Base-by-base conservation (phyloP, 1,140 invertebrate species). In the Hyphantria cunea region DNA sequence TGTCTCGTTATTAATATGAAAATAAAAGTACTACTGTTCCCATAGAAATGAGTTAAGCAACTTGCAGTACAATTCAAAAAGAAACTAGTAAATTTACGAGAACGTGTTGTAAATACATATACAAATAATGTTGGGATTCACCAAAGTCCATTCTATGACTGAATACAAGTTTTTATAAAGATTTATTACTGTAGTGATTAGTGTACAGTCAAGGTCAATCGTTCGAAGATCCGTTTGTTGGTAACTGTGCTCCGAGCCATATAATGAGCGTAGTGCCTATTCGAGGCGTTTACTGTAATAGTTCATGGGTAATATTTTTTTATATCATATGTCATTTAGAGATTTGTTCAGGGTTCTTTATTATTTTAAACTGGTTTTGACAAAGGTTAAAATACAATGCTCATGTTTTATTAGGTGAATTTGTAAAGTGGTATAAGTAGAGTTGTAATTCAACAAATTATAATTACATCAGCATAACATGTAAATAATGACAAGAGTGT, bases 181-280 rank as follows among this genome's bases (percentile, higher is more conserved):
- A 56, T 48, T 31, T 44, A 45, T n/a, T 14, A 49, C 33, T 37
- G 32, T 31, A 39, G 34, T 48, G 44, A 58, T 58, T 49, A 60
- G 48, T 25, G 32, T 34, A 45, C 13, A 53, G 41, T 25, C 41
- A 60, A 62, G 59, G 59, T 62, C 50, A 53, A 45, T 34, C 50
- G 14, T 48, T 49, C 45, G 55, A 58, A 58, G 55, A 58, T 58
- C 55, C 55, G 55, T 58, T 58, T 58, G 33, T n/a, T 48, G 47
- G 55, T 25, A 7, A 58, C 31, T 13, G 32, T 37, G 45, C 11
- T 15, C 47, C 33, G 14, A 45, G 58, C 12, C 12, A 17, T 17
- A 17, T 37, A 44, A 58, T 48, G 17, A 44, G 37, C 15, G 39
- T 17, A 31, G 58, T 51, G 17, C 14, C 10, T 9, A 37, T 12